phyloP scores from a whole-genome alignment of 2,113 vertebrate genomes.

The Panthera uncia region DNA sequence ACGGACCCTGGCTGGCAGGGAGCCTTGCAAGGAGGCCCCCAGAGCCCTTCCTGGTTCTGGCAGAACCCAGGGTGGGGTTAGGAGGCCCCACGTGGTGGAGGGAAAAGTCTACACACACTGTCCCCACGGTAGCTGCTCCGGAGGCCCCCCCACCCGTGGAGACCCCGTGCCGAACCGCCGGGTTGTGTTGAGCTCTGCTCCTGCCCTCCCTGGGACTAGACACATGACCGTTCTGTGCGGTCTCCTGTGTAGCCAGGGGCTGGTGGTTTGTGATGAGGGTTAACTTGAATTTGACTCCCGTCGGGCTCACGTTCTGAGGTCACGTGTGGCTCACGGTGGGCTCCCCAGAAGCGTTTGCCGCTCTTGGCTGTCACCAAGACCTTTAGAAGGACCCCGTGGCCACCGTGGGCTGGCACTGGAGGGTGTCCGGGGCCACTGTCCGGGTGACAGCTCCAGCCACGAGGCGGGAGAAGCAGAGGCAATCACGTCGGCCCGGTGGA shows the following conservation, averaged over 20 bases:
- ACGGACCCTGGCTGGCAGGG: rapidly evolving
- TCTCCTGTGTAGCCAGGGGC: rapidly evolving
- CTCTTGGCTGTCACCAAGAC: rapidly evolving
- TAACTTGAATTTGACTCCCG: rapidly evolving
- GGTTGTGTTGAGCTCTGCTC: not conserved
- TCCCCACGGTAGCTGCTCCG: rapidly evolving
- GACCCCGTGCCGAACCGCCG: rapidly evolving
- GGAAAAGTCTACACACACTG: rapidly evolving
- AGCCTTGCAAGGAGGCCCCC: not conserved
- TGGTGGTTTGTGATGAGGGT: rapidly evolving
- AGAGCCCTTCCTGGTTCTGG: no score
- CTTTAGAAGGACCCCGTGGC: not conserved
- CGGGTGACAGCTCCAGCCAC: rapidly evolving
- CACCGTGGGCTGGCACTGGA: rapidly evolving
- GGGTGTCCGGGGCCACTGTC: rapidly evolving
- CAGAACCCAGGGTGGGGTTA: not conserved
- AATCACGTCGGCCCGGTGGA: rapidly evolving
- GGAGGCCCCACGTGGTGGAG: rapidly evolving
- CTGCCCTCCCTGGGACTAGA: rapidly evolving
- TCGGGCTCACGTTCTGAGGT: rapidly evolving
- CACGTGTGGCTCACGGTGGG: rapidly evolving
- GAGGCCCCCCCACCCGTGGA: not conserved
- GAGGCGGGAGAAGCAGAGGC: not conserved
- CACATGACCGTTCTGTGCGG: rapidly evolving
- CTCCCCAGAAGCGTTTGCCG: rapidly evolving